Evolutionary conservation across 2,888 invertebrate species (phyloP).

Genomic region (Periphyllus acericola): DNA sequence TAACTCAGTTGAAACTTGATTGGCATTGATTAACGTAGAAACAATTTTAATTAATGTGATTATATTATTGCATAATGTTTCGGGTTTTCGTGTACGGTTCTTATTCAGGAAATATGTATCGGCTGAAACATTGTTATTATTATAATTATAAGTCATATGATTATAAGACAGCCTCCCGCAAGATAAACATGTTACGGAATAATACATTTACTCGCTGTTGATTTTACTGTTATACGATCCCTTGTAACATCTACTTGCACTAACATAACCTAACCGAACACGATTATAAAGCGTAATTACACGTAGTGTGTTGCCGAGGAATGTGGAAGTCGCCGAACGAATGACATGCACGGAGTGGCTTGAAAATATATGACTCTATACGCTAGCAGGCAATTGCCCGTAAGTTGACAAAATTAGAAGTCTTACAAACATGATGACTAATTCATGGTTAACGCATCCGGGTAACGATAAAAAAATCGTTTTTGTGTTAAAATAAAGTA

Average conservation of each 20-base stretch:
- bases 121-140: constrained; percentile 22
- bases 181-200: background rate
- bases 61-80: too few relatives aligned
- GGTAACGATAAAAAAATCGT: too few relatives aligned
- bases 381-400: too few relatives aligned
- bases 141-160: constrained; percentile 25
- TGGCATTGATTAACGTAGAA: too few relatives aligned
- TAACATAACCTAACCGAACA: constrained; percentile 13
- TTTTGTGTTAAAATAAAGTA: too few relatives aligned
- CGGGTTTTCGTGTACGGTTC: too few relatives aligned
- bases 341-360: constrained; percentile 19
- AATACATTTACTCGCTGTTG: constrained; percentile 28
- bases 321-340: constrained; percentile 32
- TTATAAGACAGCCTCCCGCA: background rate
- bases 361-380: background rate
- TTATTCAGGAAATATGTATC: background rate
- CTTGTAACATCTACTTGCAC: background rate
- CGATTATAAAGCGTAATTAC: constrained; percentile 29
- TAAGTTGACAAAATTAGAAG: background rate
- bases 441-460: background rate
- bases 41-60: too few relatives aligned
- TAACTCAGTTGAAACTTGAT: too few relatives aligned
- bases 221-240: constrained; percentile 51
- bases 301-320: background rate
- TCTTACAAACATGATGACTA: background rate